phyloP scores from a whole-genome alignment of 2,888 invertebrate species.

The Prosopocoilus inquinatus region DNA sequence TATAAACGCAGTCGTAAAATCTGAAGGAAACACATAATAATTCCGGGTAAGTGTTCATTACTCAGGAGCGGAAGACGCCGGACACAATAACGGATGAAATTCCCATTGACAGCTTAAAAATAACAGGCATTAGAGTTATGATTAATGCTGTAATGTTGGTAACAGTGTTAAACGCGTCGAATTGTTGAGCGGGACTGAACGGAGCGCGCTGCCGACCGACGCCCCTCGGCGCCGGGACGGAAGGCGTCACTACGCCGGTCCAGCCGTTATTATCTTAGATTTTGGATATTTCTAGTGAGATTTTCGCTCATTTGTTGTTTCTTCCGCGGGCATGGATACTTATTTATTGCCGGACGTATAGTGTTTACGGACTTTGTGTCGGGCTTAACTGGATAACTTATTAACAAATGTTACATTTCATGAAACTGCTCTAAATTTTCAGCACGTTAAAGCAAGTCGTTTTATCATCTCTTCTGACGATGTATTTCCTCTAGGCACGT shows the following conservation, averaged over 20 bases:
- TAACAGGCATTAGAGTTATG: slow-evolving; percentile 1
- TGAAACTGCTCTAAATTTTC: no score
- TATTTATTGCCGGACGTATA: not conserved
- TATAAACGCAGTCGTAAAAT: no score
- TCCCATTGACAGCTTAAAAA: not conserved
- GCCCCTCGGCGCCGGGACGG: slow-evolving; percentile 48
- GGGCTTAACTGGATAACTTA: no score
- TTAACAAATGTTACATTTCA: no score
- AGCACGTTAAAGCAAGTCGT: no score
- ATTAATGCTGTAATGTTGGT: slow-evolving; percentile 15
- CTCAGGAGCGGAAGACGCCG: no score
- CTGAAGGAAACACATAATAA: no score
- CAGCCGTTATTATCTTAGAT: slow-evolving; percentile 46
- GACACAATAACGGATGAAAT: not conserved
- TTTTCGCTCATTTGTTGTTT: slow-evolving; percentile 15
- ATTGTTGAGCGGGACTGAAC: slow-evolving; percentile 28
- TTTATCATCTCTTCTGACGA: no score
- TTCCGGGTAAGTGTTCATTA: no score
- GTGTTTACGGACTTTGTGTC: no score
- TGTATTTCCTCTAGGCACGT: no score
- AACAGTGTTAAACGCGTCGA: slow-evolving; percentile 24
- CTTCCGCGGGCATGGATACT: not conserved
- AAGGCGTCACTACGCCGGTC: slow-evolving; percentile 51
- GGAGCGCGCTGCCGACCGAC: slow-evolving; percentile 39
- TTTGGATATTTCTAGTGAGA: slow-evolving; percentile 30